Base-by-base conservation (phyloP, 2,888 invertebrate species). In the Argyresthia albistria region DNA sequence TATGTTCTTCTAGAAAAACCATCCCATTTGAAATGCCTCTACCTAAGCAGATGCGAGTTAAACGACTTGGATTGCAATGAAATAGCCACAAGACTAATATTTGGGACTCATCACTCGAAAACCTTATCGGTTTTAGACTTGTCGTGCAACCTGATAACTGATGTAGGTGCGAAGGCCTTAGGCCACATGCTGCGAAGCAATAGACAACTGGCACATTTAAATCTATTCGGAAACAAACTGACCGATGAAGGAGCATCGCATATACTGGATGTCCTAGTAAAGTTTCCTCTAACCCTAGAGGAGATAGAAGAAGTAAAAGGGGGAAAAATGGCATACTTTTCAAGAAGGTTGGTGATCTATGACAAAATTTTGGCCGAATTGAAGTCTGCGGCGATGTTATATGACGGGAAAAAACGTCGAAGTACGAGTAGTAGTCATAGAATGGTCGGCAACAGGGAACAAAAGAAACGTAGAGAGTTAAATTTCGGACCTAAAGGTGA, bases 151-250 rank as follows among this genome's bases (percentile, higher is more conserved):
- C 45, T 50, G 4, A 71, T 80, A 8, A 67, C 70, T 3, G 63
- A 79, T 60, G 37, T 42, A 15, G 78, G 73, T 4, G 76, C 72
- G 0, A 50, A 56, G 39, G 59, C 53, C 6, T 53, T 79, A 1
- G 72, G 64, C 1, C 55, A 63, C n/a, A 58, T 64, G 39, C 58
- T 80, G 3, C 66, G 70, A 58, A 61, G 51, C 10, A 80, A 80
- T 55, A 67, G 79, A 16, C 57, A 56, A 11, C 59, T 80, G 8
- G 8, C 69, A 9, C 67, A 80, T 58, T 60, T 80, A 6, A 75
- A 73, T 62, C 56, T 80, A 53, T 63, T 72, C 4, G 71, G 66
- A 25, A 80, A 80, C 53, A 54, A 52, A 35, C 68, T 80, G 9
- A 65, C 69, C 10, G 70, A 73, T 50, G 47, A 11, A 4, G 80